A percentile compares a stretch with the other conserved stretches of the same genome.
phyloP scores from a whole-genome alignment of 2,888 invertebrate genomes.

The Macropis europaea region DNA sequence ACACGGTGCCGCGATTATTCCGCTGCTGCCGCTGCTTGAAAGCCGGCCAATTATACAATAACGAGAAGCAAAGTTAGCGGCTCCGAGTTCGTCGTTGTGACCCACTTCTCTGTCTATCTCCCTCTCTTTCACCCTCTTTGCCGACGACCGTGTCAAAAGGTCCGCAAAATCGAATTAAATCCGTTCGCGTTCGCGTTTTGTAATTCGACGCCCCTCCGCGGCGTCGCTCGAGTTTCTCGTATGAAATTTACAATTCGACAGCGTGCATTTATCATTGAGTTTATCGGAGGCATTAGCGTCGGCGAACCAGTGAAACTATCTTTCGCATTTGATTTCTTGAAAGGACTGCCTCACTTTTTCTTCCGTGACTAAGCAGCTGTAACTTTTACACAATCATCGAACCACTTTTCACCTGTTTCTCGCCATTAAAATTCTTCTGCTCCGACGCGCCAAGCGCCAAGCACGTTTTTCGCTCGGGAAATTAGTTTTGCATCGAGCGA shows the following conservation, averaged over 20 bases:
- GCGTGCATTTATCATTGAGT: too few species aligned
- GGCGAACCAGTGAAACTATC: background rate
- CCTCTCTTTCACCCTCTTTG: background rate
- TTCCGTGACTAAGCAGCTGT: slow-evolving; percentile 3
- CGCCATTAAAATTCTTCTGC: background rate
- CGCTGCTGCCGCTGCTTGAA: slow-evolving; percentile 48
- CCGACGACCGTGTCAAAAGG: background rate
- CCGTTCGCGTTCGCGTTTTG: too few species aligned
- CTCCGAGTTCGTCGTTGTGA: slow-evolving; percentile 48
- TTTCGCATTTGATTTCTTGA: background rate
- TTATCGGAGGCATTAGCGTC: background rate
- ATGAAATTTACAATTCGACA: too few species aligned
- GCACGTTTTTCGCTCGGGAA: background rate
- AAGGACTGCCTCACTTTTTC: background rate
- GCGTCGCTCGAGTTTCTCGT: too few species aligned
- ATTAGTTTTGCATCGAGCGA: too few species aligned
- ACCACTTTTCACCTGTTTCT: background rate
- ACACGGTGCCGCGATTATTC: slow-evolving; percentile 39
- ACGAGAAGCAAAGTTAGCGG: slow-evolving; percentile 32
- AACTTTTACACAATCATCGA: background rate
- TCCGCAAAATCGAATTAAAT: background rate
- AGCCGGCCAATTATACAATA: slow-evolving; percentile 60
- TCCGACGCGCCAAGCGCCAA: background rate
- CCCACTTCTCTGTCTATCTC: too few species aligned
- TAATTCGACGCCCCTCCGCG: too few species aligned